Conservation (phyloP, 2,888 invertebrate genomes). For the Ferdinandea cuprea region DNA sequence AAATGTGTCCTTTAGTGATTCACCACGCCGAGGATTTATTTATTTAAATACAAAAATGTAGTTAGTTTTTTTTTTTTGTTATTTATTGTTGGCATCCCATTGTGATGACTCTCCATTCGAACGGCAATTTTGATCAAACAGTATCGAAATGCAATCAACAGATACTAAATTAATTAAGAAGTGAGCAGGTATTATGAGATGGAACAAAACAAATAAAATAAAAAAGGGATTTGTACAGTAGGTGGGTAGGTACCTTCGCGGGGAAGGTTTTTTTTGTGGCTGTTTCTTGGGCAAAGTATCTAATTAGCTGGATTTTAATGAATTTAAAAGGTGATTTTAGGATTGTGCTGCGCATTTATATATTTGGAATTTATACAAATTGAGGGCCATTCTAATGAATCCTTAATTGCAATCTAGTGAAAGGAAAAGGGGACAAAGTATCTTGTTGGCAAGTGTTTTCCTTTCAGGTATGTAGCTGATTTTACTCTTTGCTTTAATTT, state of each 20-base stretch:
- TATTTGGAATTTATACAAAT: too few species aligned
- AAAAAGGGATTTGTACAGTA: constrained; percentile 2
- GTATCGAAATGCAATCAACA: constrained; percentile 54
- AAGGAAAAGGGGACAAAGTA: too few species aligned
- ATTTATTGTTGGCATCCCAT: background rate
- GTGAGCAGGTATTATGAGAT: constrained; percentile 2
- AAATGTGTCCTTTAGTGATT: constrained; percentile 38
- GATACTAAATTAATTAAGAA: constrained; percentile 48
- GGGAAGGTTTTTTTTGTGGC: background rate
- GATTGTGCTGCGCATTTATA: background rate
- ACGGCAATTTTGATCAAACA: constrained; percentile 42
- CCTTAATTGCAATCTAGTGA: too few species aligned
- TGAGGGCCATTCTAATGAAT: too few species aligned
- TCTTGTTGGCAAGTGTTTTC: too few species aligned
- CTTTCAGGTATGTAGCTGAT: too few species aligned
- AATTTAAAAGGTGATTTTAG: background rate
- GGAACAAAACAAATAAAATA: too few species aligned
- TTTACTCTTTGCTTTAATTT: too few species aligned
- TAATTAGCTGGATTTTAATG: constrained; percentile 16
- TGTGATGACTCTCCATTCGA: background rate
- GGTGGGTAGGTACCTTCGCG: too few species aligned
- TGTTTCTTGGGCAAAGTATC: background rate
- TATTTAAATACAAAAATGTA: constrained; percentile 6
- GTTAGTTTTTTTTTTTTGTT: background rate
- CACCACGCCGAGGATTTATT: constrained; percentile 18